These are phyloP conservation scores for Phainopepla nitens DNA, from an alignment of 2,113 vertebrate genomes.

Conservation along the genomic window DNA sequence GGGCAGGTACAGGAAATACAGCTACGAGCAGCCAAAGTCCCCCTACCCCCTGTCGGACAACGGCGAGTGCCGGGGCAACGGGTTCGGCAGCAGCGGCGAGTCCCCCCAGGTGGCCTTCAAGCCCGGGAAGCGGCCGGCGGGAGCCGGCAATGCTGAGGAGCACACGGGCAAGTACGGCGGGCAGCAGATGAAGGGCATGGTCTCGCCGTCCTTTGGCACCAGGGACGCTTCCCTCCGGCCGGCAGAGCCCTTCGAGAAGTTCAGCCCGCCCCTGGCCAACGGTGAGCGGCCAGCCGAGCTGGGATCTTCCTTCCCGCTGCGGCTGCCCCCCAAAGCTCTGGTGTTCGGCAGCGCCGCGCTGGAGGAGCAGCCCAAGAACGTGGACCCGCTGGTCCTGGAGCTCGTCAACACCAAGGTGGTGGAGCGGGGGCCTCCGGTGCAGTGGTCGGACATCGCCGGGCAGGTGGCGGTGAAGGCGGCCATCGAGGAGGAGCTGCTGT, in stretches of 20 bases:
- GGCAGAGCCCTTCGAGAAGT: constrained; percentile 70
- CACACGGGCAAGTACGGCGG: constrained; percentile 68
- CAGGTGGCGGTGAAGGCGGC: constrained; percentile 84
- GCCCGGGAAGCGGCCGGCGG: constrained; percentile 73
- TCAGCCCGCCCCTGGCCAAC: constrained; percentile 78
- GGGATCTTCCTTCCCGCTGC: constrained; percentile 3
- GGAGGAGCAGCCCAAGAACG: constrained; percentile 79
- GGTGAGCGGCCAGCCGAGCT: constrained; percentile 68
- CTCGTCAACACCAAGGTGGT: constrained; percentile 84
- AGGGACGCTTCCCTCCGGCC: constrained; percentile 68
- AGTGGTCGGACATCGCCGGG: constrained; percentile 89
- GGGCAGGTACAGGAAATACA: constrained; percentile 87
- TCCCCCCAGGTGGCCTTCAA: constrained; percentile 74
- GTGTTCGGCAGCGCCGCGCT: constrained; percentile 41
- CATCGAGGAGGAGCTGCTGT: constrained; percentile 92
- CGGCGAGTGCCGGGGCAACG: constrained; percentile 83
- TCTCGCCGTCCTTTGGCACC: constrained; percentile 76
- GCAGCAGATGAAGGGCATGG: constrained; percentile 76
- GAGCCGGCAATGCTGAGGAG: constrained; percentile 20
- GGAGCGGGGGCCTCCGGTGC: constrained; percentile 84
- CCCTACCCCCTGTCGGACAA: constrained; percentile 80
- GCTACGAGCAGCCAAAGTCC: constrained; percentile 83
- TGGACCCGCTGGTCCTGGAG: constrained; percentile 83
- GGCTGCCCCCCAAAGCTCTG: constrained; percentile 62
- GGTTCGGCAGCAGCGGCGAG: constrained; percentile 72